Evolutionary conservation across 2,797 vertebrate genomes (phyloP).

Genomic region (Centroberyx gerrardi): DNA sequence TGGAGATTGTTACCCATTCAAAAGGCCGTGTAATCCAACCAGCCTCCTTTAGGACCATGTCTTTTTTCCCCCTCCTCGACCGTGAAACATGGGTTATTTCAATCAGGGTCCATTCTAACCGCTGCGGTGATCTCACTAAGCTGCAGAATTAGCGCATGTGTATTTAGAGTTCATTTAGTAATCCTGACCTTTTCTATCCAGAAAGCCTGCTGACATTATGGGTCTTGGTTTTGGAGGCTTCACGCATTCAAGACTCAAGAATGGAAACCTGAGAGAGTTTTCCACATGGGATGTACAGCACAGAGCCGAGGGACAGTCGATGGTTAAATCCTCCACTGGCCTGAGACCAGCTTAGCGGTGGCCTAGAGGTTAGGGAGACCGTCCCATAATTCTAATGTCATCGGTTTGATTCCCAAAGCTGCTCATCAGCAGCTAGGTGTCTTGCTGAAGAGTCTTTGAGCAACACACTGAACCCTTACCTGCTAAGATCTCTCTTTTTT

Average conservation of each 20-base stretch:
- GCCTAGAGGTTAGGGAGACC: too few relatives aligned
- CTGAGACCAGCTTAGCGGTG: background rate
- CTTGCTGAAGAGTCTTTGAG: too few relatives aligned
- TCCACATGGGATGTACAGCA: background rate
- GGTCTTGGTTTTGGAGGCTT: background rate
- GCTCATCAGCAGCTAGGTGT: too few relatives aligned
- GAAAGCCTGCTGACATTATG: constrained; percentile 16
- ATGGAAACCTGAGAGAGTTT: constrained; percentile 3
- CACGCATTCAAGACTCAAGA: background rate
- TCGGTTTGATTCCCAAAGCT: too few relatives aligned
- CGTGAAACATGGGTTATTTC: constrained; percentile 45
- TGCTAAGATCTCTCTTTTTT: too few relatives aligned
- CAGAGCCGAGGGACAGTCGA: constrained; percentile 1
- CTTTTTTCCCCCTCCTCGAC: constrained; percentile 27
- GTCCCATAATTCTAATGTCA: too few relatives aligned
- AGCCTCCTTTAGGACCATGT: constrained; percentile 51
- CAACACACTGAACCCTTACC: too few relatives aligned
- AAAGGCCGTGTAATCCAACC: constrained; percentile 71
- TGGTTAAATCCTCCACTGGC: background rate
- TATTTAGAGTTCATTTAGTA: constrained; percentile 26
- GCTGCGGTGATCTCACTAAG: constrained; percentile 35
- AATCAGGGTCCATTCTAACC: constrained; percentile 42
- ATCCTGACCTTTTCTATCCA: constrained; percentile 13
- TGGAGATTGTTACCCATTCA: constrained; percentile 78
- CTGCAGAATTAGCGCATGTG: constrained; percentile 41